phyloP scores from a whole-genome alignment of 2,888 invertebrate genomes.

The Cloeon dipterum region DNA sequence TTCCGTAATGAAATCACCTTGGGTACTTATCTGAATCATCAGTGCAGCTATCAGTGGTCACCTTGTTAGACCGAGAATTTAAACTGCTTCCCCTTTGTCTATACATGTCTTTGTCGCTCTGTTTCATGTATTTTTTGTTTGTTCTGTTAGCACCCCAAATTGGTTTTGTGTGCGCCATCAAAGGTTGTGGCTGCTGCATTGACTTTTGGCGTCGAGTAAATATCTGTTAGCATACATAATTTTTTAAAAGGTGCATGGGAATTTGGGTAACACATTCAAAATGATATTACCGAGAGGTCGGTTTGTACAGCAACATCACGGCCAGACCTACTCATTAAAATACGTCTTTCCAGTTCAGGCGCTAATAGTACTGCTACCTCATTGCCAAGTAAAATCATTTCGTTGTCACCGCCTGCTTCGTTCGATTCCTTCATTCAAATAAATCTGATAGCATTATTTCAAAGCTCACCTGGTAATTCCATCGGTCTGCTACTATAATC shows the following conservation, averaged over 20 bases:
- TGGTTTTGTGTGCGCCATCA: slow-evolving; percentile 14
- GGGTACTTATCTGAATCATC: not conserved
- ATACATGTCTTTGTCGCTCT: slow-evolving; percentile 55
- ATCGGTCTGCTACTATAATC: too few species aligned
- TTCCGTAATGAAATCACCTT: too few species aligned
- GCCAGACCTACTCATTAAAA: slow-evolving; percentile 10
- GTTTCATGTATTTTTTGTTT: slow-evolving; percentile 62
- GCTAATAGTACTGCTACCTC: slow-evolving; percentile 11
- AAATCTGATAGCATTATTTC: too few species aligned
- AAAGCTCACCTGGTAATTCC: too few species aligned
- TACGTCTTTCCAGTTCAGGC: not conserved
- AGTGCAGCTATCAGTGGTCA: not conserved
- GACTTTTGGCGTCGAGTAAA: too few species aligned
- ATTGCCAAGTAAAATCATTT: slow-evolving; percentile 9
- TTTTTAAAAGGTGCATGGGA: too few species aligned
- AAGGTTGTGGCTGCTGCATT: slow-evolving; percentile 4
- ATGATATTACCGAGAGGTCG: too few species aligned
- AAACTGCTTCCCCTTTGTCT: not conserved
- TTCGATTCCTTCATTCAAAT: too few species aligned
- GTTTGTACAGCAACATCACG: slow-evolving; percentile 12
- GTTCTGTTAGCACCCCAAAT: slow-evolving; percentile 28
- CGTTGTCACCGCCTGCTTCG: too few species aligned
- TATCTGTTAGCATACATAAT: too few species aligned
- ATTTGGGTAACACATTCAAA: too few species aligned
- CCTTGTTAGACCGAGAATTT: too few species aligned